Evolutionary conservation across 2,113 vertebrate species (phyloP), one percentile per base, ranked within the genome.

Genomic region (Alethe diademata): DNA sequence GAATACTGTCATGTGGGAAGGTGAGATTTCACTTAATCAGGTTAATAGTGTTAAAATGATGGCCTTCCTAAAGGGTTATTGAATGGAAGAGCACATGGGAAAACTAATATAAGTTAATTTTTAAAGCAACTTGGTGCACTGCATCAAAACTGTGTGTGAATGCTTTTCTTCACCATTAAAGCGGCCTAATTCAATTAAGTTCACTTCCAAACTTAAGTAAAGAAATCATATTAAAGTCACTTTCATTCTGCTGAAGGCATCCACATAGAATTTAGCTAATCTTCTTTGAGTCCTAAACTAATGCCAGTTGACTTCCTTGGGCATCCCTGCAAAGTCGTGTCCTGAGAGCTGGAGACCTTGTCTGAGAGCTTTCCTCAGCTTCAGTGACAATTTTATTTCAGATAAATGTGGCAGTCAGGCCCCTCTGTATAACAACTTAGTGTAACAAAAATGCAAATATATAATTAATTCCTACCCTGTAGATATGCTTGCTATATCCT

Each of bases 371-470:
- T 86, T 22, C 28, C 6, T 73, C 1, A 18, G 36, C 60, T 40
- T 89, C 53, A 33, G 76, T 38, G 67, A 29, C 74, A 78, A 35
- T 78, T 83, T 61, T 60, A 19, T 62, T 57, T 14, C 47, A 81
- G 64, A 67, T 65, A 31, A 86, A 73, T 51, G 62, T 76, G 78
- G 26, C 51, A 71, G 57, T n/a, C 26, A 29, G 82, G 51, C 50
- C 81, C 50, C 40, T 19, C 67, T 74, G 13, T 66, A 10, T 54
- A 56, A 87, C 47, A 2, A 12, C 53, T 19, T 0, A 67, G 40
- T 43, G 61, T 92, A 65, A 85, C 86, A 93, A 76, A 94, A 97
- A 96, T 79, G 72, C 56, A 61, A 80, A 67, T 40, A 25, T 15
- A 48, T 78, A 18, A 91, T 94, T 93, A 74, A 89, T 89, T 86